These are phyloP conservation scores for Montipora foliosa DNA, from an alignment of 64 coral and sea anemone genomes.

Conservation along the genomic window DNA sequence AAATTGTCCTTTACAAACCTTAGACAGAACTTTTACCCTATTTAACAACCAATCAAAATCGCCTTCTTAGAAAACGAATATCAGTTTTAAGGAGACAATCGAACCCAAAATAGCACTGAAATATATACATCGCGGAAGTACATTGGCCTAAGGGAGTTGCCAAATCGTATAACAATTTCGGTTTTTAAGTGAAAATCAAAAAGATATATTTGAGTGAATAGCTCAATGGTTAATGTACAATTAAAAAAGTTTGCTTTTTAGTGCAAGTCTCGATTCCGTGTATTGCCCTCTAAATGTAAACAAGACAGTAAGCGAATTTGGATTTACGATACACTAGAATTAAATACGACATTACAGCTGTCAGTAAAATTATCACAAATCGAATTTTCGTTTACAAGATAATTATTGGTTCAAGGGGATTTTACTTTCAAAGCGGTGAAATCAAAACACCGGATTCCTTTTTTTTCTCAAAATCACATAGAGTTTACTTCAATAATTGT, in stretches of 20 bases:
- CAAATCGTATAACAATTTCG: background rate
- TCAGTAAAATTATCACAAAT: conserved; percentile 32
- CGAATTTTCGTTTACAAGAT: background rate
- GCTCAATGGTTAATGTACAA: background rate
- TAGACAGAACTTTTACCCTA: too few relatives aligned
- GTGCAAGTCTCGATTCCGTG: conserved; percentile 20
- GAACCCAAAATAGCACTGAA: too few relatives aligned
- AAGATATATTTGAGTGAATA: background rate
- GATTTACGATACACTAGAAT: background rate
- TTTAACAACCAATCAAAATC: too few relatives aligned
- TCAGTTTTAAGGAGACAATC: too few relatives aligned
- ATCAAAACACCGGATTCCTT: too few relatives aligned
- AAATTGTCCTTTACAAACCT: too few relatives aligned
- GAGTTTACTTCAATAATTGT: too few relatives aligned
- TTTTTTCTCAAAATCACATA: too few relatives aligned
- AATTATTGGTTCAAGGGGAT: background rate
- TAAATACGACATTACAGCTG: conserved; percentile 9
- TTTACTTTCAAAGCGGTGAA: background rate
- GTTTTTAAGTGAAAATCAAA: too few relatives aligned
- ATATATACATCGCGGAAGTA: too few relatives aligned
- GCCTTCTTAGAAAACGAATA: too few relatives aligned
- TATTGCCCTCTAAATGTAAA: background rate
- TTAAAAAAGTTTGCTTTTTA: background rate
- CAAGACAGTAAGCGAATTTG: conserved; percentile 6
- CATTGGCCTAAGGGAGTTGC: background rate